Conservation (phyloP, 2,888 invertebrate genomes). For the Pristionchus entomophagus region DNA sequence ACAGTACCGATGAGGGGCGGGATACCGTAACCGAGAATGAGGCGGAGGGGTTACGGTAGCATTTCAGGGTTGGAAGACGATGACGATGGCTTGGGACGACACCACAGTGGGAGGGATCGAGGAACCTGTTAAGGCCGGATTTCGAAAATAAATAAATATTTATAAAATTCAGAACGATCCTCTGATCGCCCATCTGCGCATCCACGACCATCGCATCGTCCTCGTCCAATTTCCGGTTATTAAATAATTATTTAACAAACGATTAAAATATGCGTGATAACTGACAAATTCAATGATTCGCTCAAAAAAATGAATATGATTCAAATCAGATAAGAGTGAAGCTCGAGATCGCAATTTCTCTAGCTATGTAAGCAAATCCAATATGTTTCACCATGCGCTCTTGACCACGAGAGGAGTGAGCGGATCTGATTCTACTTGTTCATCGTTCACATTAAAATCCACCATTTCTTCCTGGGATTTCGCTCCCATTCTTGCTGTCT, state of each 20-base stretch:
- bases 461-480: too few relatives aligned
- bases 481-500: too few relatives aligned
- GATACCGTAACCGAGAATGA: neutral
- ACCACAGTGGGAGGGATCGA: neutral
- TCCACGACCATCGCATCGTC: conserved; percentile 12
- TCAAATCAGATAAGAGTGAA: too few relatives aligned
- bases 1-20: neutral
- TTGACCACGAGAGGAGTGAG: too few relatives aligned
- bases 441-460: too few relatives aligned
- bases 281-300: too few relatives aligned
- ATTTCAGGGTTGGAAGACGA: neutral
- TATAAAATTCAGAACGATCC: conserved; percentile 26
- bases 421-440: too few relatives aligned
- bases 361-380: too few relatives aligned
- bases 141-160: neutral
- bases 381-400: too few relatives aligned
- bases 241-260: neutral
- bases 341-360: too few relatives aligned
- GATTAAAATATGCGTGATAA: too few relatives aligned
- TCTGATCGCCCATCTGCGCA: conserved; percentile 1
- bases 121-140: neutral
- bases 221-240: conserved; percentile 45
- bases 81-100: conserved; percentile 20
- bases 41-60: neutral
- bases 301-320: too few relatives aligned